Evolutionary conservation across 2,113 vertebrate genomes (phyloP).

Genomic region (Xiphorhynchus elegans): DNA sequence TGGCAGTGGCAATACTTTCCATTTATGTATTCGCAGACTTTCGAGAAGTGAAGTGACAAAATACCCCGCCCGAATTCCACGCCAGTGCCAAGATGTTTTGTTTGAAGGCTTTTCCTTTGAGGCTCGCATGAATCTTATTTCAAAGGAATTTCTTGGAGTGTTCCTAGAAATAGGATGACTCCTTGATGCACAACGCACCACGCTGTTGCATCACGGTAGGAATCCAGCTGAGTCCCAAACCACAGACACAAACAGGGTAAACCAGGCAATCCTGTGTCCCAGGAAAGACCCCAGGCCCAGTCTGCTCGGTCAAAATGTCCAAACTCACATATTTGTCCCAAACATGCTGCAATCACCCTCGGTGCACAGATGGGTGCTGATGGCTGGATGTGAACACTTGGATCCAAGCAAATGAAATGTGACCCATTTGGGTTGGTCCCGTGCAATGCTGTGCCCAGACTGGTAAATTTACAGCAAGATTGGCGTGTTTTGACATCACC

Average conservation of each 20-base stretch:
- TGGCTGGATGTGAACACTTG: not conserved
- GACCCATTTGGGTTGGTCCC: not conserved
- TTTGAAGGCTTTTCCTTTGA: not conserved
- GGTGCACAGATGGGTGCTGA: not conserved
- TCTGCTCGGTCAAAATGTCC: not conserved
- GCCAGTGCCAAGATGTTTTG: not conserved
- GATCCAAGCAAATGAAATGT: not conserved
- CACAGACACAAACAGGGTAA: not conserved
- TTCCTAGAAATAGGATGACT: constrained; percentile 14
- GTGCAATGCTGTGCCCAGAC: not conserved
- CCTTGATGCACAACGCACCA: not conserved
- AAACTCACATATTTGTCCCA: not conserved
- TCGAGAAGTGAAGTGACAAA: not conserved
- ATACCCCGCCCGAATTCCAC: not conserved
- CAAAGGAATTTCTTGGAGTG: not conserved
- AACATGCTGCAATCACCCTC: not conserved
- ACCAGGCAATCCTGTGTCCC: not conserved
- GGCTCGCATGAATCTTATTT: not conserved
- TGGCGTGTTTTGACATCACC: not conserved
- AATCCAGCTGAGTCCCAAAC: not conserved
- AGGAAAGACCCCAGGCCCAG: not conserved
- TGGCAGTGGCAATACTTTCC: not conserved
- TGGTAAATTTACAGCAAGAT: not conserved
- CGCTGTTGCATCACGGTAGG: not conserved
- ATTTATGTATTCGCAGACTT: not conserved